These are phyloP conservation scores for Sisyra nigra DNA, from an alignment of 2,888 invertebrate genomes.

Conservation along the genomic window DNA sequence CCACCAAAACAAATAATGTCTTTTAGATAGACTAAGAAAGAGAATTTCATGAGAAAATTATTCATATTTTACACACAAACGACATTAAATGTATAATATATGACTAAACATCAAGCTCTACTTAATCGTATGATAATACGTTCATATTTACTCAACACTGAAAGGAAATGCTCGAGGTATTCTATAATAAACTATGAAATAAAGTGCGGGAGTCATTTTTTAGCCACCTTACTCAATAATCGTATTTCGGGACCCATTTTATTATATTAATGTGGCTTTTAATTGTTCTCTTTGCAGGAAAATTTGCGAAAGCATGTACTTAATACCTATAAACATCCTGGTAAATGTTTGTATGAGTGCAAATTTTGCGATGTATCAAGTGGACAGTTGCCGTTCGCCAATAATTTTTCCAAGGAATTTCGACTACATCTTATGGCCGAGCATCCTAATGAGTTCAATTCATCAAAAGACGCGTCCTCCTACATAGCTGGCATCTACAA, in stretches of 20 bases:
- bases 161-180: no score
- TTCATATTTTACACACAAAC: no score
- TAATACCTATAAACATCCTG: slow-evolving; percentile 60
- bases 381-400: slow-evolving; percentile 25
- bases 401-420: slow-evolving; percentile 51
- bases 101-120: no score
- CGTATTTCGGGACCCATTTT: not conserved
- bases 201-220: no score
- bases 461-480: slow-evolving; percentile 31
- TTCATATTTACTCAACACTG: no score
- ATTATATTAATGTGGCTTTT: not conserved
- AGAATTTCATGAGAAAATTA: no score
- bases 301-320: slow-evolving; percentile 79
- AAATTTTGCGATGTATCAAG: slow-evolving; percentile 32
- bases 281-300: slow-evolving; percentile 38
- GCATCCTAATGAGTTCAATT: slow-evolving; percentile 37
- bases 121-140: no score
- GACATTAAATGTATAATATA: no score
- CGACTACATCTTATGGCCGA: slow-evolving; percentile 41
- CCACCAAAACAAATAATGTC: no score
- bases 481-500: slow-evolving; percentile 33
- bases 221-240: no score
- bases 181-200: no score
- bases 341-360: slow-evolving; percentile 65
- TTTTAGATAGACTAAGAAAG: no score